Conservation (phyloP, 2,888 invertebrate species). For the Creontiades dilutus region DNA sequence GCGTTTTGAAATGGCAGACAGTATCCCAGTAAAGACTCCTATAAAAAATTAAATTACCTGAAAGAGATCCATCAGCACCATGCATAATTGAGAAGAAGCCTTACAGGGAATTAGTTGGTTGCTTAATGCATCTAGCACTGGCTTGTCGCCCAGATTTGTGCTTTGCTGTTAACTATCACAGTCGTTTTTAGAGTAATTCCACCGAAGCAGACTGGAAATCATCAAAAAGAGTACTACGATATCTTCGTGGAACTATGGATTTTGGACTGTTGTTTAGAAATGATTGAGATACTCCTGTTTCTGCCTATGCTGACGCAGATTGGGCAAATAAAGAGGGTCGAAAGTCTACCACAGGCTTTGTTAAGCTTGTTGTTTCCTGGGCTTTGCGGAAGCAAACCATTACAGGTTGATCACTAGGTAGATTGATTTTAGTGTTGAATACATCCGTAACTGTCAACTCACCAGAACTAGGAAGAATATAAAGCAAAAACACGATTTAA, state of each 20-base stretch:
- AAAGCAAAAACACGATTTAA: neutral
- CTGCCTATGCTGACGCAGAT: slow-evolving; percentile 41
- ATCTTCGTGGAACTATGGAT: slow-evolving; percentile 68
- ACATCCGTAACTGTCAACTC: too few species aligned
- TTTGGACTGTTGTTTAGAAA: slow-evolving; percentile 44
- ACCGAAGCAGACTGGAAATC: slow-evolving; percentile 65
- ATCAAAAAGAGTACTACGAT: slow-evolving; percentile 73
- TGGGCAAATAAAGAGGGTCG: slow-evolving; percentile 27
- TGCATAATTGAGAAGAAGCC: slow-evolving; percentile 5
- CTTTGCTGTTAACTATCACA: slow-evolving; percentile 71
- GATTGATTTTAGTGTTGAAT: too few species aligned
- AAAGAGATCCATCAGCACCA: neutral
- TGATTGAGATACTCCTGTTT: neutral
- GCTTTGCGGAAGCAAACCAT: too few species aligned
- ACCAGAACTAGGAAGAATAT: too few species aligned
- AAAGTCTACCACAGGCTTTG: slow-evolving; percentile 70
- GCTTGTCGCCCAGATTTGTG: slow-evolving; percentile 74
- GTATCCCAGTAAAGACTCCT: neutral
- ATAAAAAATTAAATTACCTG: neutral
- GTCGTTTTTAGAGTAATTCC: slow-evolving; percentile 72
- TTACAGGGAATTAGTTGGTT: slow-evolving; percentile 70
- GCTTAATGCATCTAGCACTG: slow-evolving; percentile 71
- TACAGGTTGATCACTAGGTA: too few species aligned
- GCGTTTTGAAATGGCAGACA: slow-evolving; percentile 33
- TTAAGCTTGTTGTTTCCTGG: too few species aligned